Conservation (phyloP, 2,888 invertebrate species). For the Cryptocephalus moraei region DNA sequence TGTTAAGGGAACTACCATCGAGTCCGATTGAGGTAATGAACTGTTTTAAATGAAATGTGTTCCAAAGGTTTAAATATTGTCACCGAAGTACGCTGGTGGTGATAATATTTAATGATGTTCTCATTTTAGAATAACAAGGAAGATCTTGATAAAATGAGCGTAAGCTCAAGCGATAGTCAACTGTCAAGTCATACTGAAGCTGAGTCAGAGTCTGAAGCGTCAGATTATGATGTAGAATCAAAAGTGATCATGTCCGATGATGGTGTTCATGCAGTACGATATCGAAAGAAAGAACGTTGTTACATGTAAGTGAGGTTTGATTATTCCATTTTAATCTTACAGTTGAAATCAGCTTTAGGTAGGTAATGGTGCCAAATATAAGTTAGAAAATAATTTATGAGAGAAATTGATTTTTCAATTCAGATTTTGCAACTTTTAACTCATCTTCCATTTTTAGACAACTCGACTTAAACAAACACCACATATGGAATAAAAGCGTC, state of each 20-base stretch:
- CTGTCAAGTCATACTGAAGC: conserved; percentile 33
- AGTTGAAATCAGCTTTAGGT: no score
- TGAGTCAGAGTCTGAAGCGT: conserved; percentile 28
- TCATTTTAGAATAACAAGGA: conserved; percentile 18
- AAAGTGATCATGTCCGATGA: conserved; percentile 28
- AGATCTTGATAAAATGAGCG: conserved; percentile 33
- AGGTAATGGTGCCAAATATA: not conserved
- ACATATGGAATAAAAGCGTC: conserved; percentile 61
- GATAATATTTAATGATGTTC: no score
- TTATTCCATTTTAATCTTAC: not conserved
- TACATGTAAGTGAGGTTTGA: conserved; percentile 27
- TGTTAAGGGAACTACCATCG: conserved; percentile 66
- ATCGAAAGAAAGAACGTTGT: conserved; percentile 33
- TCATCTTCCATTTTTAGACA: conserved; percentile 35
- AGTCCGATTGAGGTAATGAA: conserved; percentile 39
- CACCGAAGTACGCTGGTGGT: no score
- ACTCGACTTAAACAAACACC: conserved; percentile 61
- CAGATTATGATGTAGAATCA: conserved; percentile 29
- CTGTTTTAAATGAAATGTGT: not conserved
- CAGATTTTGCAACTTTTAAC: not conserved
- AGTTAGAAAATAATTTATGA: not conserved
- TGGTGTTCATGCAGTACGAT: conserved; percentile 26
- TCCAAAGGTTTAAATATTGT: not conserved
- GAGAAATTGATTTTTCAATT: not conserved
- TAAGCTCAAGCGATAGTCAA: conserved; percentile 38